Evolutionary conservation across 2,888 invertebrate species (phyloP).

Genomic region (Machimus atricapillus): DNA sequence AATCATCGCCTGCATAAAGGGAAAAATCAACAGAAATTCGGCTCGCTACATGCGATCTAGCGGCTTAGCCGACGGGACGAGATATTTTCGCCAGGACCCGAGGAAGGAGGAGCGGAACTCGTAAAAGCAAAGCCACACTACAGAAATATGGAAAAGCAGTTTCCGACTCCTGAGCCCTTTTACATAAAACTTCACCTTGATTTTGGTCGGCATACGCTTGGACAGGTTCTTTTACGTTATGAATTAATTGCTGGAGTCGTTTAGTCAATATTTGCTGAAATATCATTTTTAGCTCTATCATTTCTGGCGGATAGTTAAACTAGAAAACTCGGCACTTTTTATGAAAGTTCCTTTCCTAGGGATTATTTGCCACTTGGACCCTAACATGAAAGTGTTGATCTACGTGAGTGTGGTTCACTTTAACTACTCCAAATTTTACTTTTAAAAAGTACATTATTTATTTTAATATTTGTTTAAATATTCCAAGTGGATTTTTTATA

Average conservation of each 20-base stretch:
- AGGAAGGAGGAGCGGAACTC: background rate
- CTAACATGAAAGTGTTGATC: background rate
- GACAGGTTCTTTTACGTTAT: background rate
- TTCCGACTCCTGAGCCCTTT: background rate
- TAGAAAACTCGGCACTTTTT: background rate
- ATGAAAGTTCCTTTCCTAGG: background rate
- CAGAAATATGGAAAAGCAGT: background rate
- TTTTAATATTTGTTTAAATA: no score
- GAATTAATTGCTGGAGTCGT: background rate
- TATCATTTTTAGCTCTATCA: background rate
- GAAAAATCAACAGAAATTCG: constrained; percentile 30
- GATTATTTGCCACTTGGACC: background rate
- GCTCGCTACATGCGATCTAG: background rate
- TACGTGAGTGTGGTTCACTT: background rate
- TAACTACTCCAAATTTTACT: background rate
- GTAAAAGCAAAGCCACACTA: background rate
- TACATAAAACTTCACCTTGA: background rate
- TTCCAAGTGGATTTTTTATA: no score
- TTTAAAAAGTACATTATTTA: background rate
- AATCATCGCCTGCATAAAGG: constrained; percentile 14
- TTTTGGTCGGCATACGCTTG: background rate
- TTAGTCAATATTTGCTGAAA: background rate
- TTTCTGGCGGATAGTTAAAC: background rate
- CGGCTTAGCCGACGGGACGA: background rate
- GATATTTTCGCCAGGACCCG: background rate